Evolutionary conservation across 2,797 vertebrate genomes (phyloP).

Genomic region (Loris lydekkerianus): DNA sequence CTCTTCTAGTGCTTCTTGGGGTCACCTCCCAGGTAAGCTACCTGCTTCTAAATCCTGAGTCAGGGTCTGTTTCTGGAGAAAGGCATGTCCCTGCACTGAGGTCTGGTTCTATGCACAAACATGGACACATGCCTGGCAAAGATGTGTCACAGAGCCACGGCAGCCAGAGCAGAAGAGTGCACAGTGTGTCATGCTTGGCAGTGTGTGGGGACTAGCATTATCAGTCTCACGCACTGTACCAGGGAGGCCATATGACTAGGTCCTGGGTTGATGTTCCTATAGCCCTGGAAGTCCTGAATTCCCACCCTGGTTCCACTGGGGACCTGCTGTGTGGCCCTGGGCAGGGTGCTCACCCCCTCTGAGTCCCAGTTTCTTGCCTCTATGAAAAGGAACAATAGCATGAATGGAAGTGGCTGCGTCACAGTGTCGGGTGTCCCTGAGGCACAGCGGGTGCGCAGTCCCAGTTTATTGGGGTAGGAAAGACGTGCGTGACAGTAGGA

Average conservation of each 20-base stretch:
- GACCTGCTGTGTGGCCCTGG: neutral
- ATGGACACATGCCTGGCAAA: fast-evolving
- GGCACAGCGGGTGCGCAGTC: neutral
- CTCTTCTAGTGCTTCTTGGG: neutral
- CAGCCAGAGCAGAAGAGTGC: no score
- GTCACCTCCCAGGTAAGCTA: neutral
- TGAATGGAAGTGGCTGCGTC: neutral
- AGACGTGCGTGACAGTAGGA: neutral
- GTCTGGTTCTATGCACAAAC: fast-evolving
- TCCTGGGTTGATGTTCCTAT: neutral
- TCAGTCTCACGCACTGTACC: no score
- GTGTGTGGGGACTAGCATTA: no score
- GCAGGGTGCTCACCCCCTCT: neutral
- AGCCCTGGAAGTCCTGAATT: neutral
- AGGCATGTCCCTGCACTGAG: fast-evolving
- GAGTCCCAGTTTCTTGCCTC: neutral
- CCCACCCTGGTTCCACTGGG: neutral
- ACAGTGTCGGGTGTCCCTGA: neutral
- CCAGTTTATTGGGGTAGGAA: neutral
- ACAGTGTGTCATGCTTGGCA: neutral
- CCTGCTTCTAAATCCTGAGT: neutral
- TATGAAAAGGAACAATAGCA: neutral
- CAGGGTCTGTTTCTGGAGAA: neutral
- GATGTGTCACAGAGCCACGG: neutral
- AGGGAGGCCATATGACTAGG: neutral